Base-by-base conservation (phyloP, 2,797 vertebrate genomes). In the Acipenser transmontanus region DNA sequence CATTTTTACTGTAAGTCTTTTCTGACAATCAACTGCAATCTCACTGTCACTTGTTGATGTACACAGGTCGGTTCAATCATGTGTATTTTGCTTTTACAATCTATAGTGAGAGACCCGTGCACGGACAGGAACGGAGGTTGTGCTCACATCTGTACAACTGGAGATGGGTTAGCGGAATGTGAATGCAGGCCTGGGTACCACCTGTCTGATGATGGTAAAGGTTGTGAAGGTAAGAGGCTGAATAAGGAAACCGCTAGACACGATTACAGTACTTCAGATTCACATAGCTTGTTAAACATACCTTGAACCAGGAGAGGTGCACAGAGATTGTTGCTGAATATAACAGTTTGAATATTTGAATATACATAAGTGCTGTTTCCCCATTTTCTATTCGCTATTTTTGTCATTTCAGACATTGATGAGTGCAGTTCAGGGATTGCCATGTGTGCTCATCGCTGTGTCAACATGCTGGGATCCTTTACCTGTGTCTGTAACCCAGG, bases 381-480 rank as follows among this genome's bases (percentile, higher is more conserved):
- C 48, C 11, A 1, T 34, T 34, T 34, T 34, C 34, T 34, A 34
- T 34, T 34, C 0, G 61, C 68, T 52, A 75, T 50, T 68, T 34
- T 76, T 7, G 69, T 47, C 63, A 71, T 64, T 50, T 0, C n/a
- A 95, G 93, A 95, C 56, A 47, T 89, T 0, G 89, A 94, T 4
- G 93, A 96, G 78, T 94, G 91, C 78, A 68, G 74, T 8, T 81
- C 87, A 50, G 85, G 81, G 8, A 77, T 52, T 8, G 75, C 73
- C 64, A 82, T 67, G 74, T 93, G 92, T 70, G 83, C 88, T 74
- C 95, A 94, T 62, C 72, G 63, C 67, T 94, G 92, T 76, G 81
- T 92, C 77, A 97, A 95, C 81, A 83, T 76, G 48, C 70, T 63
- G 56, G 92, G 92, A 17, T 92, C 92, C 62, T 95, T 94, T 76